Conservation (phyloP, 2,797 vertebrate species). For the Distichodus sexfasciatus region DNA sequence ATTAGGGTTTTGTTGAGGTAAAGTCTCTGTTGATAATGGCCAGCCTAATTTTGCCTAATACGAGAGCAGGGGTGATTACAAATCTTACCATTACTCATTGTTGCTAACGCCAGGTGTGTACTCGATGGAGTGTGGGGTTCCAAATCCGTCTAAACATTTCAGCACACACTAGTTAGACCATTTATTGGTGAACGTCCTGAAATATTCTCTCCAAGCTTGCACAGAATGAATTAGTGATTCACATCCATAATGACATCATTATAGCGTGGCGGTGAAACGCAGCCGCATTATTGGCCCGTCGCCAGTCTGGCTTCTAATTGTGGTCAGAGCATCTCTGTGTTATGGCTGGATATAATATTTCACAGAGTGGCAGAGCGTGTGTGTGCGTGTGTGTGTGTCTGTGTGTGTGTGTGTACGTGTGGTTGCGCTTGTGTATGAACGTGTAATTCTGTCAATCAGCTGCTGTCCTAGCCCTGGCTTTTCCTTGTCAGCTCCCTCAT, state of each 20-base stretch:
- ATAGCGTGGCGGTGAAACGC: neutral
- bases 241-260: neutral
- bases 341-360: neutral
- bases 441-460: slow-evolving; percentile 65
- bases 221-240: neutral
- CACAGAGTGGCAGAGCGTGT: neutral
- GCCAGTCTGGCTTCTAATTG: slow-evolving; percentile 1
- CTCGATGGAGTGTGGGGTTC: too few species aligned
- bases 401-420: slow-evolving; percentile 10
- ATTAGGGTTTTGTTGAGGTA: too few species aligned
- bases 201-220: neutral
- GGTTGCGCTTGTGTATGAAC: slow-evolving; percentile 30
- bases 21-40: too few species aligned
- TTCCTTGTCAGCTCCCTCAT: slow-evolving; percentile 73
- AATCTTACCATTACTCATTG: too few species aligned
- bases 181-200: too few species aligned
- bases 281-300: neutral
- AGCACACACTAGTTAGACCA: too few species aligned
- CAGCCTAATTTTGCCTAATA: too few species aligned
- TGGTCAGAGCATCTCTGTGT: neutral
- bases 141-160: too few species aligned
- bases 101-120: too few species aligned
- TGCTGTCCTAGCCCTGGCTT: slow-evolving; percentile 74
- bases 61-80: too few species aligned
- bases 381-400: neutral